Evolutionary conservation across 2,113 vertebrate species (phyloP).

Genomic region (Sorex fumeus): DNA sequence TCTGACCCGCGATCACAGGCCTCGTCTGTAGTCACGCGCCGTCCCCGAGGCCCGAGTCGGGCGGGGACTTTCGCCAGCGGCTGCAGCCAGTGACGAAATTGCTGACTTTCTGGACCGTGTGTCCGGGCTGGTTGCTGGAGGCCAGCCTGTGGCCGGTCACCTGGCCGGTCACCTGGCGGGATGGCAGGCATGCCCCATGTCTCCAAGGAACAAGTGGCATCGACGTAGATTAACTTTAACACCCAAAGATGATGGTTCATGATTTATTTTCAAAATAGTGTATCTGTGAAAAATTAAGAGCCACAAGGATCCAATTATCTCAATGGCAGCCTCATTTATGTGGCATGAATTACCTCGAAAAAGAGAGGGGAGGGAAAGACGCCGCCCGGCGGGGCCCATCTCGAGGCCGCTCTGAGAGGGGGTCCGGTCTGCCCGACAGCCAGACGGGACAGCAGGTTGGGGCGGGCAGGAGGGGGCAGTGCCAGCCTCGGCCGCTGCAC

Average conservation of each 20-base stretch:
- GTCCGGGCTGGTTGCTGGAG: no score
- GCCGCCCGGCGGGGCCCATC: constrained; percentile 78
- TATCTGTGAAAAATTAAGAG: constrained; percentile 83
- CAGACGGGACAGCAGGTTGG: no score
- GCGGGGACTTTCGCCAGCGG: neutral
- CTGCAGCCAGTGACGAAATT: neutral
- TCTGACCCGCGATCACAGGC: no score
- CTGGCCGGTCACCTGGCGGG: neutral
- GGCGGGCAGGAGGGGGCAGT: no score
- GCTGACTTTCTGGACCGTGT: neutral
- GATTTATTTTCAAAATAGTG: constrained; percentile 85
- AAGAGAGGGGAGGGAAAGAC: constrained; percentile 66
- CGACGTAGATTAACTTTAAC: neutral
- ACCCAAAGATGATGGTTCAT: constrained; percentile 62
- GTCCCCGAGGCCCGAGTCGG: no score
- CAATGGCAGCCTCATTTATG: constrained; percentile 80
- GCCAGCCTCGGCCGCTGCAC: no score
- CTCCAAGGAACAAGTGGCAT: neutral
- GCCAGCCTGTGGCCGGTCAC: no score
- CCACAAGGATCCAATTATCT: constrained; percentile 85
- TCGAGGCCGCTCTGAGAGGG: constrained; percentile 72
- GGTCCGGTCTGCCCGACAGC: neutral
- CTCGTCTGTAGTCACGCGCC: no score
- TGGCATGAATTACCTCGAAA: constrained; percentile 73
- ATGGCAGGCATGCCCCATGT: neutral